Evolutionary conservation across 2,797 vertebrate species (phyloP).

Genomic region (Neosilurus hyrtlii): DNA sequence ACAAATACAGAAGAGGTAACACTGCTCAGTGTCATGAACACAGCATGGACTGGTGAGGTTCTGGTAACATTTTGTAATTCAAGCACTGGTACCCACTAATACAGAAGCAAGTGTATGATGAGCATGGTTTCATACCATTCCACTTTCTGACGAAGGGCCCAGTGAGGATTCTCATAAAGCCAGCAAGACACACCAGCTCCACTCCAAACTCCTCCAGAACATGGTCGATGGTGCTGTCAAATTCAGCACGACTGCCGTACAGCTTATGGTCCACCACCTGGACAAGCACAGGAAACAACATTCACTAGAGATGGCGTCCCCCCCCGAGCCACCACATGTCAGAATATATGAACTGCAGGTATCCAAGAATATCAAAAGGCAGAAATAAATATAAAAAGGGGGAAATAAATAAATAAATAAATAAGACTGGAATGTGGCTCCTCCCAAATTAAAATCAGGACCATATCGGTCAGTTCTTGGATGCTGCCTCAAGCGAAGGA

Average conservation of each 20-base stretch:
- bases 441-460: not conserved
- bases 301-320: not conserved
- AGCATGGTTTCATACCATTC: conserved; percentile 73
- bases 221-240: conserved; percentile 82
- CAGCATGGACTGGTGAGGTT: not conserved
- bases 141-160: conserved; percentile 90
- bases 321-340: too few relatives aligned
- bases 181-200: conserved; percentile 89
- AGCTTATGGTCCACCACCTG: conserved; percentile 91
- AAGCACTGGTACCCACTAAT: too few relatives aligned
- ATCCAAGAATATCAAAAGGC: too few relatives aligned
- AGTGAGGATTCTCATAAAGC: conserved; percentile 95
- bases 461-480: not conserved
- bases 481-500: not conserved
- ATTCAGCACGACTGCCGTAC: conserved; percentile 83
- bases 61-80: not conserved
- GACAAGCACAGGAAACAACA: not conserved
- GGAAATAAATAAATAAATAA: not conserved
- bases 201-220: conserved; percentile 83
- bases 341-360: too few relatives aligned
- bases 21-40: not conserved
- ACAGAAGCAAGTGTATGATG: not conserved
- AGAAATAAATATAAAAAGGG: too few relatives aligned
- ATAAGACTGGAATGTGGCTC: not conserved
- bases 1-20: not conserved